Conservation (phyloP, 2,888 invertebrate species). For the Heliconius aoede region DNA sequence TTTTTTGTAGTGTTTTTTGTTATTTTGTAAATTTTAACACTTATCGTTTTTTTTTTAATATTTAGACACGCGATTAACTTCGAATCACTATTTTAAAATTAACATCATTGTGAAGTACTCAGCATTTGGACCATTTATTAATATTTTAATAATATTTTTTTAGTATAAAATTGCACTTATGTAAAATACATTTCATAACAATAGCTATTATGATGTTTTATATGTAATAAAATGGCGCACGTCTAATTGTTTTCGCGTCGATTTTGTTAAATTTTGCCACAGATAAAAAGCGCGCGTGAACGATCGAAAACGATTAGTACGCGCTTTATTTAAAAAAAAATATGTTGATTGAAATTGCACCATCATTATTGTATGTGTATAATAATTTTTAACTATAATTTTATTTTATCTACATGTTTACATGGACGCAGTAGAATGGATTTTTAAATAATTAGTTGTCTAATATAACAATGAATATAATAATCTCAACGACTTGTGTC, state of each 20-base stretch:
- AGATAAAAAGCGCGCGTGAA: slow-evolving; percentile 28
- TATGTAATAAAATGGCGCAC: slow-evolving; percentile 42
- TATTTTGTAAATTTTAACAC: slow-evolving; percentile 80
- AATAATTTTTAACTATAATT: slow-evolving; percentile 45
- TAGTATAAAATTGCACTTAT: slow-evolving; percentile 48
- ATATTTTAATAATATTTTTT: slow-evolving; percentile 46
- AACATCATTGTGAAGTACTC: slow-evolving; percentile 59
- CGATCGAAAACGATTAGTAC: slow-evolving; percentile 49
- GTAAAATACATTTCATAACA: slow-evolving; percentile 49
- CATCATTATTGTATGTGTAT: slow-evolving; percentile 48
- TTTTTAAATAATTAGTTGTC: slow-evolving; percentile 37
- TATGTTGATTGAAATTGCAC: slow-evolving; percentile 48
- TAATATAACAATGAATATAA: slow-evolving; percentile 55
- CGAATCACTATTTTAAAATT: slow-evolving; percentile 62
- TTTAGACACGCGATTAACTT: slow-evolving; percentile 72
- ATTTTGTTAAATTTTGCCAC: slow-evolving; percentile 37
- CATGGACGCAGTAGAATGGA: slow-evolving; percentile 42
- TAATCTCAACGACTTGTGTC: slow-evolving; percentile 57
- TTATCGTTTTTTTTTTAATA: slow-evolving; percentile 64
- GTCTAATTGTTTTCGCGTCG: slow-evolving; percentile 43
- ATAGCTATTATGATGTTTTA: slow-evolving; percentile 43
- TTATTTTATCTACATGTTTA: slow-evolving; percentile 47
- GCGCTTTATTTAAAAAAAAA: slow-evolving; percentile 47
- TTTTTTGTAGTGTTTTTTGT: slow-evolving; percentile 74
- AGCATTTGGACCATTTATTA: slow-evolving; percentile 64